Conservation (phyloP, 35 echinoderm and acorn worm species). For the Apostichopus parvimensis region DNA sequence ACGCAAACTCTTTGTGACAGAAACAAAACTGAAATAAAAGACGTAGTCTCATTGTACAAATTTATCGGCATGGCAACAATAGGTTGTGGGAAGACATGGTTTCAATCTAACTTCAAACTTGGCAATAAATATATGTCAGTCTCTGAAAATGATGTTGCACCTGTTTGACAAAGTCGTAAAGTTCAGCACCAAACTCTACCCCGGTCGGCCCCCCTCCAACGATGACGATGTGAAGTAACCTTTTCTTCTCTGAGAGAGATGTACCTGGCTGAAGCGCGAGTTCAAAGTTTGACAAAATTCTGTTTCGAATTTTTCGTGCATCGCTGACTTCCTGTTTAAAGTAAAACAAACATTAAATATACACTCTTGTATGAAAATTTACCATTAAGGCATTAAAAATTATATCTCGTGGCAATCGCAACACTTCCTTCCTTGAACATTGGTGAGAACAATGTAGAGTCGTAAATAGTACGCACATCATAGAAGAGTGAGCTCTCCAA, state of each 20-base stretch:
- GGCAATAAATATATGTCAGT: no score
- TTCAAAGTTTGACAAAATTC: slow-evolving; percentile 96
- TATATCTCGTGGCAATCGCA: neutral
- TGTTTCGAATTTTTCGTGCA: slow-evolving; percentile 89
- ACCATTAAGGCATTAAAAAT: neutral
- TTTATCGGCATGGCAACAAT: no score
- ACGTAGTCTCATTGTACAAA: no score
- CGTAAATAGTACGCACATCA: no score
- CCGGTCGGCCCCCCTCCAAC: slow-evolving; percentile 96
- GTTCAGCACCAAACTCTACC: slow-evolving; percentile 97
- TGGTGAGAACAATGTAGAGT: no score
- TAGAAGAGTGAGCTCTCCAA: no score
- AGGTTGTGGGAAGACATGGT: no score
- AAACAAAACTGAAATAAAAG: no score
- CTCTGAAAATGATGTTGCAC: slow-evolving; percentile 19
- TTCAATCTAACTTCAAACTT: no score
- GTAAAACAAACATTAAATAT: slow-evolving; percentile 22
- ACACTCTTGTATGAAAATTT: neutral
- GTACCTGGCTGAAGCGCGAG: slow-evolving; percentile 83
- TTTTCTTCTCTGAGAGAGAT: slow-evolving; percentile 62
- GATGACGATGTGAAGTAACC: slow-evolving; percentile 85
- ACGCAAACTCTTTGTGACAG: no score
- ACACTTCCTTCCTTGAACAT: neutral
- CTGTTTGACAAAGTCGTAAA: slow-evolving; percentile 97
- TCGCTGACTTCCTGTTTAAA: slow-evolving; percentile 81